Evolutionary conservation across 1,140 invertebrate species (phyloP), one percentile per base, ranked within the genome.

Genomic region (Euwallacea similis): DNA sequence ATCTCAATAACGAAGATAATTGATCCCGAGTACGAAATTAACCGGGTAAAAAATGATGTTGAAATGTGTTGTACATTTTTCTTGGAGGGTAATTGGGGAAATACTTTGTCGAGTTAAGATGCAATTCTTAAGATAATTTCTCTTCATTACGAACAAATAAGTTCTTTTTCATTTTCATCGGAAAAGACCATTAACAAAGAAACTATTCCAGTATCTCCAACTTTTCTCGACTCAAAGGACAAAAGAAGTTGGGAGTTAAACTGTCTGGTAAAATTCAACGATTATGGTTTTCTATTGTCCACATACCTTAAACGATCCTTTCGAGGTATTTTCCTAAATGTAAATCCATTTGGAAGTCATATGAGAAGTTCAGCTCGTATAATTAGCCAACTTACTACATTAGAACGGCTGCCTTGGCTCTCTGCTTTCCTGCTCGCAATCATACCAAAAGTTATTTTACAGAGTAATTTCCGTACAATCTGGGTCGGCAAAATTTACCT

Each of bases 401-500:
- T 71, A 71, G 54, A 33, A 65, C n/a, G 71, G 44, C 71, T 63
- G 71, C 58, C 42, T 63, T 64, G 71, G 58, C 41, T 66, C 64
- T 53, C 69, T 66, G 64, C 69, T 59, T 41, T 65, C 69, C 46
- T 61, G 43, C 61, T 72, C 62, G 65, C 65, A 72, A 72, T 72
- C 71, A 72, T 68, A 72, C 64, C 59, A 15, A 61, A 72, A 72
- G 64, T 72, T 72, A 72, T 72, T 72, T 72, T 72, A 72, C 71
- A 64, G 65, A 72, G 71, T 67, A 72, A 72, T 72, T 72, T 72
- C 71, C 71, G 65, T 58, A 68, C 71, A 72, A 72, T 72, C 71
- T 72, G 71, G 71, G 65, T 68, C 65, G 59, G 64, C 46, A 63
- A 53, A 67, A 72, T 72, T 72, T 72, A 72, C 64, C 71, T 72